Conservation (phyloP, 1,140 invertebrate genomes). For the Cyclina sinensis region DNA sequence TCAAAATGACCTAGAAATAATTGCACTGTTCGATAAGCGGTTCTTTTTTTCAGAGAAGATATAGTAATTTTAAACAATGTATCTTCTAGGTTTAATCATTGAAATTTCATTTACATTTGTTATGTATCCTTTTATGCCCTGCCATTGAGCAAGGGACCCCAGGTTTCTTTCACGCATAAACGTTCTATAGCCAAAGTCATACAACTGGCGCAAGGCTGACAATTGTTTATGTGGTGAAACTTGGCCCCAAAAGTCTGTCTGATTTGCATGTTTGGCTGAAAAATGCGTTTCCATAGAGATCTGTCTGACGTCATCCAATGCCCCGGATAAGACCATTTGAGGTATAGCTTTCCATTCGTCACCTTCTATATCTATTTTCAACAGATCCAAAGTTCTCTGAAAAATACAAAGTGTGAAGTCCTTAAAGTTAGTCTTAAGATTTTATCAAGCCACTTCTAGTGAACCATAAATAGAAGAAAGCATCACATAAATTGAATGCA, state of each 20-base stretch:
- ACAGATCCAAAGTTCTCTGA: constrained; percentile 66
- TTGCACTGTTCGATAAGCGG: too few relatives aligned
- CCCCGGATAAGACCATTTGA: constrained; percentile 64
- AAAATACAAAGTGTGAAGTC: too few relatives aligned
- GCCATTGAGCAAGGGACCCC: neutral
- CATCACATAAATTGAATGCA: too few relatives aligned
- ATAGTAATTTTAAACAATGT: too few relatives aligned
- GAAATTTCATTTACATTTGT: constrained; percentile 51
- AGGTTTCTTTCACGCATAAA: constrained; percentile 57
- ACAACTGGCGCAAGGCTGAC: constrained; percentile 31
- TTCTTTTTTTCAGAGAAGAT: too few relatives aligned
- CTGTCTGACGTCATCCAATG: constrained; percentile 60
- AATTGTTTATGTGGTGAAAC: neutral
- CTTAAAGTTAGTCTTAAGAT: too few relatives aligned
- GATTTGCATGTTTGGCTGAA: neutral
- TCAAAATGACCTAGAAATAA: too few relatives aligned
- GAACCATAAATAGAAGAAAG: too few relatives aligned
- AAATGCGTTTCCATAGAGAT: constrained; percentile 65
- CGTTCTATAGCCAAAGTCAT: constrained; percentile 45
- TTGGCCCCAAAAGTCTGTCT: constrained; percentile 9
- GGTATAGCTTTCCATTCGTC: constrained; percentile 65
- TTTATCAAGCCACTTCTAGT: too few relatives aligned
- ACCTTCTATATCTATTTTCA: constrained; percentile 72
- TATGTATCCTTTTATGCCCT: constrained; percentile 21
- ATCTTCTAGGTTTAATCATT: constrained; percentile 34